These are phyloP conservation scores for Eristalis pertinax DNA, from an alignment of 2,888 invertebrate genomes.

Conservation along the genomic window DNA sequence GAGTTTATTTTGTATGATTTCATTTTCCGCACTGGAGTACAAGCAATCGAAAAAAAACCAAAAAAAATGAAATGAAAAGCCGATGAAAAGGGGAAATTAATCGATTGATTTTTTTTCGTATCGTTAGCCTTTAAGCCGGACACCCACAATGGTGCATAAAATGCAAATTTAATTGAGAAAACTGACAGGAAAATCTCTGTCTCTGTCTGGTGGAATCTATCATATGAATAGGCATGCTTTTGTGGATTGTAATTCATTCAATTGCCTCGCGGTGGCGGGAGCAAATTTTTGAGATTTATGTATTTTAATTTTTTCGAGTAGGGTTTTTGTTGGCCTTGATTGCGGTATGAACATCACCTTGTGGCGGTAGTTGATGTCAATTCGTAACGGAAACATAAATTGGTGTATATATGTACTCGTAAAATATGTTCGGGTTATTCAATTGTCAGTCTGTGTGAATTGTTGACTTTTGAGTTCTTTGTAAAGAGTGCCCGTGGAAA, in stretches of 20 bases:
- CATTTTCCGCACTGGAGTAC: background rate
- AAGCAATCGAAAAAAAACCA: background rate
- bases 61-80: background rate
- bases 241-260: background rate
- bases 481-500: no score
- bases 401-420: background rate
- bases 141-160: constrained; percentile 33
- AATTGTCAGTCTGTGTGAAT: no score
- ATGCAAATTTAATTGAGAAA: constrained; percentile 30
- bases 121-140: constrained; percentile 24
- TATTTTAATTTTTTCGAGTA: background rate
- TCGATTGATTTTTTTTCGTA: constrained; percentile 24
- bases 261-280: background rate
- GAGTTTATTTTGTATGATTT: constrained; percentile 12
- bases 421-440: no score
- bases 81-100: constrained; percentile 8
- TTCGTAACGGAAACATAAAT: background rate
- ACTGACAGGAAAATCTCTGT: constrained; percentile 18
- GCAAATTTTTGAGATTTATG: background rate
- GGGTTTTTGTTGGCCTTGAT: background rate
- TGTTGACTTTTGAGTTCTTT: no score
- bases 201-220: constrained; percentile 1
- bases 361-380: background rate
- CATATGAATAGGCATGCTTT: background rate
- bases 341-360: background rate